These are phyloP conservation scores for Nerophis ophidion DNA, from an alignment of 2,113 vertebrate genomes.

Conservation along the genomic window DNA sequence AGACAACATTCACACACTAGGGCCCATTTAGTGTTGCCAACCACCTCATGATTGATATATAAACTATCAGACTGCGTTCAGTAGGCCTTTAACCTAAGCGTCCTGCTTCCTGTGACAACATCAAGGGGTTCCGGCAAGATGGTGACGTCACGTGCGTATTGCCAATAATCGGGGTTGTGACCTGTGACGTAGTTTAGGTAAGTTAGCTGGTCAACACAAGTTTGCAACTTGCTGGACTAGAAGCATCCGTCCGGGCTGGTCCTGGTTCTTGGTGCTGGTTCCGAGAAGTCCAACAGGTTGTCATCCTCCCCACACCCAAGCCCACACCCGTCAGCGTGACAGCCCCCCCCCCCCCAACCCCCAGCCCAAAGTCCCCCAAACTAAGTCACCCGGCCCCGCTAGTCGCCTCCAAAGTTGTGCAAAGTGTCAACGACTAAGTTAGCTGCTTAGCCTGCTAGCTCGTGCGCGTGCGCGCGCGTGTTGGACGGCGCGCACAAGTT, in stretches of 20 bases:
- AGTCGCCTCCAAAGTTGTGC: background rate
- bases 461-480: conserved; percentile 9
- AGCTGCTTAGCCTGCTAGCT: conserved; percentile 58
- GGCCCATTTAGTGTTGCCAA: no score
- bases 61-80: no score
- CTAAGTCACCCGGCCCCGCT: no score
- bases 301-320: conserved; percentile 12
- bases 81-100: no score
- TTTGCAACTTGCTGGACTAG: background rate
- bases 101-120: no score
- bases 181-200: no score
- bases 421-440: conserved; percentile 22
- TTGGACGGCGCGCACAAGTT: conserved; percentile 46
- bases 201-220: background rate
- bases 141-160: no score
- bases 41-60: no score
- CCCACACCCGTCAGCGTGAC: conserved; percentile 35
- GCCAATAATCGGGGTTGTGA: no score
- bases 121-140: no score
- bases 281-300: conserved; percentile 56
- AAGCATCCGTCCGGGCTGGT: background rate
- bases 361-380: conserved; percentile 40
- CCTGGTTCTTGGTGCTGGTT: background rate
- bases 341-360: conserved; percentile 24
- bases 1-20: no score